Conservation (phyloP, 2,888 invertebrate genomes). For the Lochmaea capreae region DNA sequence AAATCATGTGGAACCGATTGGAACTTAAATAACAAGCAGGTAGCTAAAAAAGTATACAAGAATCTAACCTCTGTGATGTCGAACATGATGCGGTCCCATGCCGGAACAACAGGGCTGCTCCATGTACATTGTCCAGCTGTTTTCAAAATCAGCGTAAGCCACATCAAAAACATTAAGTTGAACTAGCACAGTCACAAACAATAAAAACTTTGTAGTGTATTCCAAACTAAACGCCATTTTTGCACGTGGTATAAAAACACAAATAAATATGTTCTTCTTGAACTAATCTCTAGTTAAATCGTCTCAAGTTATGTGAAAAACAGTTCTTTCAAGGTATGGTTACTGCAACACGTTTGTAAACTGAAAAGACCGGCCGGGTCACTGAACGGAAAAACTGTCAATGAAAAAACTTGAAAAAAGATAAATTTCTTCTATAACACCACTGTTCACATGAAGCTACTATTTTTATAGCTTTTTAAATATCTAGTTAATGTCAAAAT, state of each 20-base stretch:
- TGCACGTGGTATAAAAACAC: conserved; percentile 52
- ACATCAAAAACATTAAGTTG: conserved; percentile 51
- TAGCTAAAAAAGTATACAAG: conserved; percentile 9
- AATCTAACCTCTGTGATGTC: conserved; percentile 72
- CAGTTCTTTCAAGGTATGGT: conserved; percentile 2
- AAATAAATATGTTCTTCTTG: conserved; percentile 29
- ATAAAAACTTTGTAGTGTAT: conserved; percentile 48
- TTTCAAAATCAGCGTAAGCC: conserved; percentile 68
- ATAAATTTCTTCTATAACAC: conserved; percentile 16
- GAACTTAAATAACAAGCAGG: conserved; percentile 6
- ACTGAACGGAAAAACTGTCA: conserved; percentile 25
- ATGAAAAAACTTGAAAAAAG: conserved; percentile 23
- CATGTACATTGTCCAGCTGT: conserved; percentile 75
- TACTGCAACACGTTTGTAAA: neutral
- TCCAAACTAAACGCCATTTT: conserved; percentile 47
- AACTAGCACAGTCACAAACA: conserved; percentile 54
- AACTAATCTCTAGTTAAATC: conserved; percentile 26
- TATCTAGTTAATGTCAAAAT: conserved; percentile 4
- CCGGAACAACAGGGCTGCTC: conserved; percentile 76
- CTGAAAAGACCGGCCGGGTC: conserved; percentile 22
- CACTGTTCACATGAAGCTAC: conserved; percentile 25
- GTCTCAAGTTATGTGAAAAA: neutral
- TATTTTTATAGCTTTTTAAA: neutral
- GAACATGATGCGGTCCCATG: conserved; percentile 69
- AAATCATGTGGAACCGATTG: conserved; percentile 32